Evolutionary conservation across 1,140 invertebrate genomes (phyloP), one percentile per base, ranked within the genome.

Genomic region (Drosophila busckii): DNA sequence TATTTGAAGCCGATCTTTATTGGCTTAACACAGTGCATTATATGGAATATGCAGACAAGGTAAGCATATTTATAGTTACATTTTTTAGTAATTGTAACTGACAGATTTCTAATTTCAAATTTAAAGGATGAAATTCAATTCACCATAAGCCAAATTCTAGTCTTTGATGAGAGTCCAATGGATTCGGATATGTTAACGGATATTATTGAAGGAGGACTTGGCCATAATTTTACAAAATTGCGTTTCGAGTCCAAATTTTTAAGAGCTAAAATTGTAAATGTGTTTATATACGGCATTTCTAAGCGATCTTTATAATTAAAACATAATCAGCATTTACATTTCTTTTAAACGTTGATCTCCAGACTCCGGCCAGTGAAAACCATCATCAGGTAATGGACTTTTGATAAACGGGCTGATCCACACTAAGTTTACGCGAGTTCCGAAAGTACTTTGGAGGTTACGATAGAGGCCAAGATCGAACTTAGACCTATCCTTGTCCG

Each of bases 401-500:
- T 10, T 1, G 0, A 56, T 6, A 0, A 31, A 23, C 0, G 44
- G 53, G n/a, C 92, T 92, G 2, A 96, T 20, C 89, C 93, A 92
- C 5, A 91, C 90, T 16, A 93, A 84, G 63, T 93, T 92, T 94
- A 94, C 96, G 34, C 89, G 91, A 22, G 90, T 83, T 7, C 95
- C 95, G 84, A 96, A 92, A 4, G 92, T 90, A 45, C 90, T 89
- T 53, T 88, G 87, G 2, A 97, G 76, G 87, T 97, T 46, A 89
- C 73, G 89, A 76, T 88, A 90, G 7, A 94, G 93, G 53, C 91
- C 88, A 88, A 95, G 88, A 82, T 96, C 89, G 83, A 95, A 96
- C 0, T 37, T 44, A 7, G 50, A 59, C 6, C 65, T 53, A 7
- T 55, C 59, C 8, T 37, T 28, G 13, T 86, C 83, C n/a, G 68